Evolutionary conservation across 2,888 invertebrate species (phyloP).

Genomic region (Yponomeuta cagnagella): DNA sequence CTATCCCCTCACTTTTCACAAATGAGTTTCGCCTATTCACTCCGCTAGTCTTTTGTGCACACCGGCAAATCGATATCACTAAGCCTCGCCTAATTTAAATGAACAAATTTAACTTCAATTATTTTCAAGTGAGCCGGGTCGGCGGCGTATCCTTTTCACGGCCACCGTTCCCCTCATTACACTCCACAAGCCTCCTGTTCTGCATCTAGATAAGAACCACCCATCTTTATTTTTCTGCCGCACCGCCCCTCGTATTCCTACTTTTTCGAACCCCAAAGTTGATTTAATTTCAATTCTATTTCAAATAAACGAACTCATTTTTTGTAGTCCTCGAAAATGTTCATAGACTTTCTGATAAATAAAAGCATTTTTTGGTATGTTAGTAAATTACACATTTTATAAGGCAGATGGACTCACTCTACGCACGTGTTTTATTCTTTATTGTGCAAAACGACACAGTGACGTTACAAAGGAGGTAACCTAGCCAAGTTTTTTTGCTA

Average conservation of each 20-base stretch:
- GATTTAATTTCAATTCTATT: conserved; percentile 70
- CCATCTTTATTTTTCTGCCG: conserved; percentile 61
- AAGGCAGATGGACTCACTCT: too few species aligned
- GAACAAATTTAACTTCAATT: conserved; percentile 74
- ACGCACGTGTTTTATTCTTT: too few species aligned
- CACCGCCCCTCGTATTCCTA: conserved; percentile 44
- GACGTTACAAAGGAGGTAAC: too few species aligned
- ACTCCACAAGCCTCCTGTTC: conserved; percentile 65
- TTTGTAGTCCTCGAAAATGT: conserved; percentile 45
- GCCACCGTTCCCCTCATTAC: conserved; percentile 67
- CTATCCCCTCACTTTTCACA: background rate
- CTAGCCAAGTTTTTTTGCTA: too few species aligned
- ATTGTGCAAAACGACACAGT: too few species aligned
- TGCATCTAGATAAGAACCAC: conserved; percentile 68
- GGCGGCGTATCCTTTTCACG: conserved; percentile 65
- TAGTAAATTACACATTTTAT: too few species aligned
- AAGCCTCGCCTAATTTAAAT: conserved; percentile 55
- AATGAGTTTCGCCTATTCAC: conserved; percentile 11
- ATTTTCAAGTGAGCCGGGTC: conserved; percentile 66
- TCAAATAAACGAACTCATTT: conserved; percentile 64
- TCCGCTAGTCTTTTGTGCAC: conserved; percentile 7
- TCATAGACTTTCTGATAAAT: conserved; percentile 60
- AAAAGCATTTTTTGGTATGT: background rate
- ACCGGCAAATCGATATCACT: conserved; percentile 13
- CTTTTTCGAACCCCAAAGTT: conserved; percentile 49